phyloP scores from a whole-genome alignment of 2,797 vertebrate species.

The Hippoglossus hippoglossus region DNA sequence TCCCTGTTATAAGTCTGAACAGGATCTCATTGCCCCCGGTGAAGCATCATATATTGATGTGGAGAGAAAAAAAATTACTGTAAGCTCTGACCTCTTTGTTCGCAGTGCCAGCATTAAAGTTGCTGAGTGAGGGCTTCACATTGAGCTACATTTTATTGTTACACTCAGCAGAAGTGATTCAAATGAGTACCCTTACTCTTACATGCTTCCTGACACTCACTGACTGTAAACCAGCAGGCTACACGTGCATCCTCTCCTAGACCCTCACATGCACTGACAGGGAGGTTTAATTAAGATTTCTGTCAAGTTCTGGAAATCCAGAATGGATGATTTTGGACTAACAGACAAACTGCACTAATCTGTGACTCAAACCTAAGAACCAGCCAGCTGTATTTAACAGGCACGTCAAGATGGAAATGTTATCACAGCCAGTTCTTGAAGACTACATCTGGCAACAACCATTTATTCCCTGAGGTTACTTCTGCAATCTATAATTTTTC shows the following conservation, averaged over 20 bases:
- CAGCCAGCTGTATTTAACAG: conserved; percentile 41
- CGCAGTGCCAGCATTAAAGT: conserved; percentile 74
- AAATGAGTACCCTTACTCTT: conserved; percentile 21
- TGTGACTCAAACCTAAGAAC: conserved; percentile 13
- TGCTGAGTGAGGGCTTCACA: conserved; percentile 79
- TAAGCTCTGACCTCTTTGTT: conserved; percentile 77
- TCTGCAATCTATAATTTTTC: conserved; percentile 45
- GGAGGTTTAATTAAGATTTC: conserved; percentile 12
- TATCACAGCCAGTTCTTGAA: conserved; percentile 43
- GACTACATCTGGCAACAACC: conserved; percentile 48
- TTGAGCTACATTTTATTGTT: conserved; percentile 73
- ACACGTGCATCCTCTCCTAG: too few species aligned
- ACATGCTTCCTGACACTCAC: conserved; percentile 12
- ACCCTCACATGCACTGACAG: neutral
- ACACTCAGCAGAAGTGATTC: conserved; percentile 70
- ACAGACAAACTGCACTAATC: conserved; percentile 4
- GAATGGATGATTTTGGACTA: conserved; percentile 8
- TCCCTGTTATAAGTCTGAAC: conserved; percentile 58
- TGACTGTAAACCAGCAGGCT: neutral
- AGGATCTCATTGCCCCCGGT: conserved; percentile 57
- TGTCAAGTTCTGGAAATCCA: conserved; percentile 4
- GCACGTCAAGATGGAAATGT: conserved; percentile 40
- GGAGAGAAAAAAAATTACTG: conserved; percentile 65
- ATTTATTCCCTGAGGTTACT: conserved; percentile 48
- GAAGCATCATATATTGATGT: conserved; percentile 73